Evolutionary conservation across 35 echinoderm and acorn worm genomes (phyloP).

Genomic region (Strongylocentrotus purpuratus): DNA sequence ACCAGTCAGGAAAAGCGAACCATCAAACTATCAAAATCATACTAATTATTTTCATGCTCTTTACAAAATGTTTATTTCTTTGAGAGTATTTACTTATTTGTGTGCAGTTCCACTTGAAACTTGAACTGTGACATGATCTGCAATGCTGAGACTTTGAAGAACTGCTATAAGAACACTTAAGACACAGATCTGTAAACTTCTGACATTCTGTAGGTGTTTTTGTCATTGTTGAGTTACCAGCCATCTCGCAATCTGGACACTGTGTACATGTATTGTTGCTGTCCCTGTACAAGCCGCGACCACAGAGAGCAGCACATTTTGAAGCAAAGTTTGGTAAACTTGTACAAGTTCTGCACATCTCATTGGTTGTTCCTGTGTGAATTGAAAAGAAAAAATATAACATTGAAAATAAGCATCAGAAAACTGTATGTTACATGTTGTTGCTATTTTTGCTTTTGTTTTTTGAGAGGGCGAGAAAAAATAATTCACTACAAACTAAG

Average conservation of each 20-base stretch:
- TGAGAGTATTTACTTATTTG: background rate
- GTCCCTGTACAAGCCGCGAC: background rate
- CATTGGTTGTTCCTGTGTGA: background rate
- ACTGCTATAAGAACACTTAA: background rate
- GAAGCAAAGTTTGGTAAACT: background rate
- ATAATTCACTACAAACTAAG: no score
- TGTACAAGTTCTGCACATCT: background rate
- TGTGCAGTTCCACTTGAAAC: background rate
- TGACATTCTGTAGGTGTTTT: conserved; percentile 20
- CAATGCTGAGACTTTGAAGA: background rate
- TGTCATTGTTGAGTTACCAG: background rate
- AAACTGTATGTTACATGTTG: background rate
- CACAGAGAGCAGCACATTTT: background rate
- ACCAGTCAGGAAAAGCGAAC: no score
- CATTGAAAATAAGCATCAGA: background rate
- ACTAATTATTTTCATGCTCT: no score
- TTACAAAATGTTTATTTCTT: no score
- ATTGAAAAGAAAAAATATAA: background rate
- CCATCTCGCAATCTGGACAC: background rate
- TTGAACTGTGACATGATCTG: background rate
- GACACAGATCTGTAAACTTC: background rate
- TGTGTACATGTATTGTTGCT: background rate
- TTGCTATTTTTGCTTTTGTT: no score
- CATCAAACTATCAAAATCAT: no score
- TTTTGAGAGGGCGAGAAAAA: no score